phyloP scores from a whole-genome alignment of 2,888 invertebrate species.

The Spicauda simplicius region DNA sequence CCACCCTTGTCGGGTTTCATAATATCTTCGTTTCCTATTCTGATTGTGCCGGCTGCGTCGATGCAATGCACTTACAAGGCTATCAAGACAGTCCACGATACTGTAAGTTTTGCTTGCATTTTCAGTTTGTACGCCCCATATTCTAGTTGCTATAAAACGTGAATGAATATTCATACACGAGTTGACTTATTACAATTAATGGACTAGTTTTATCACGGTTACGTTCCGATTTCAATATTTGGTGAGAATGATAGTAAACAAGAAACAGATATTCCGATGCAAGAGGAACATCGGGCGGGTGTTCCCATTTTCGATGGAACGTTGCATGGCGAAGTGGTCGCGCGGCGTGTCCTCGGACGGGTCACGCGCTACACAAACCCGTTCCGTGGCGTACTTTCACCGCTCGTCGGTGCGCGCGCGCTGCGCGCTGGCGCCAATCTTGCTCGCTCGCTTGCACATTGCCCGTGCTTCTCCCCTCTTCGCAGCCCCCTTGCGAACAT shows the following conservation, averaged over 20 bases:
- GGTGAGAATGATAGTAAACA: neutral
- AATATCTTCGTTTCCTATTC: constrained; percentile 49
- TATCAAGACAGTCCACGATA: constrained; percentile 19
- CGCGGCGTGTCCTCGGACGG: constrained; percentile 76
- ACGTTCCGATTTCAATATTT: no score
- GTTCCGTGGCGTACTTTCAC: constrained; percentile 80
- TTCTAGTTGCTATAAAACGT: neutral
- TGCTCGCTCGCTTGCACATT: constrained; percentile 65
- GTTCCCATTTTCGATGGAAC: constrained; percentile 44
- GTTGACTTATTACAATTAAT: neutral
- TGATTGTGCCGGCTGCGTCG: constrained; percentile 44
- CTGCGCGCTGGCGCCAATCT: constrained; percentile 50
- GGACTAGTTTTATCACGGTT: neutral
- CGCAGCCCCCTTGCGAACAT: constrained; percentile 14
- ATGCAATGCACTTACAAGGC: constrained; percentile 34
- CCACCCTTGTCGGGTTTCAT: constrained; percentile 47
- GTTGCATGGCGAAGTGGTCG: constrained; percentile 57
- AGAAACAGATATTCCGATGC: constrained; percentile 10
- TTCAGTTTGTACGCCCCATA: neutral
- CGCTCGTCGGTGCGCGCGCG: constrained; percentile 71
- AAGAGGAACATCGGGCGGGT: constrained; percentile 29
- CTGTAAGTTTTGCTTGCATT: constrained; percentile 14
- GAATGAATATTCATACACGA: neutral
- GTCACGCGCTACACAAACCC: constrained; percentile 80
- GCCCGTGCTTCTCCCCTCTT: constrained; percentile 48